Percentiles rank a stretch among this genome's conserved stretches.
phyloP scores from a whole-genome alignment of 2,797 vertebrate species.

The Sebastes matsubarae region DNA sequence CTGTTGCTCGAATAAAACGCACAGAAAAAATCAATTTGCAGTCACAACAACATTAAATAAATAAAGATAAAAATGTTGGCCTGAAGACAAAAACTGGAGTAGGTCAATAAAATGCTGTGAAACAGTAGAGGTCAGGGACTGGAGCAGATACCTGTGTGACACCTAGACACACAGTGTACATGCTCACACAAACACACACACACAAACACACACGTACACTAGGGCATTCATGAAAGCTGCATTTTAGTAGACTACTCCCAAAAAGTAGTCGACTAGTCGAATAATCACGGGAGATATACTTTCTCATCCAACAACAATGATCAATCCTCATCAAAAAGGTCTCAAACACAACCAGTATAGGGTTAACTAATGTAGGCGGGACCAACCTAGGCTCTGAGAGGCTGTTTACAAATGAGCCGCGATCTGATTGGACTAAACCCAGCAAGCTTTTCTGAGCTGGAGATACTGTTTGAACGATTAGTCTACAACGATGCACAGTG shows the following conservation, averaged over 20 bases:
- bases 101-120: slow-evolving; percentile 23
- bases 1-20: background rate
- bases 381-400: background rate
- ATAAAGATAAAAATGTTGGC: slow-evolving; percentile 17
- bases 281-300: too few relatives aligned
- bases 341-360: background rate
- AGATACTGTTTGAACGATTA: background rate
- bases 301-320: background rate
- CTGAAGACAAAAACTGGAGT: slow-evolving; percentile 24
- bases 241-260: too few relatives aligned
- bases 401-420: background rate
- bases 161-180: background rate
- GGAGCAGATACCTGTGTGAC: slow-evolving; percentile 19
- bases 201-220: too few relatives aligned
- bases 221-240: too few relatives aligned
- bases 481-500: background rate
- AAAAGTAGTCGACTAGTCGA: too few relatives aligned
- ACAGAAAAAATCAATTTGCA: slow-evolving; percentile 11
- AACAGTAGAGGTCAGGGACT: slow-evolving; percentile 34
- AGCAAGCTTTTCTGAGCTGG: background rate
- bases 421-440: background rate
- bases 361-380: background rate
- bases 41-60: slow-evolving; percentile 17
- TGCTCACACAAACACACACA: background rate
- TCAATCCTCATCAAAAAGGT: background rate